A percentile compares a stretch with the other conserved stretches of the same genome.
Conservation (phyloP, 2,888 invertebrate genomes). For the Drosophila acutilabella region DNA sequence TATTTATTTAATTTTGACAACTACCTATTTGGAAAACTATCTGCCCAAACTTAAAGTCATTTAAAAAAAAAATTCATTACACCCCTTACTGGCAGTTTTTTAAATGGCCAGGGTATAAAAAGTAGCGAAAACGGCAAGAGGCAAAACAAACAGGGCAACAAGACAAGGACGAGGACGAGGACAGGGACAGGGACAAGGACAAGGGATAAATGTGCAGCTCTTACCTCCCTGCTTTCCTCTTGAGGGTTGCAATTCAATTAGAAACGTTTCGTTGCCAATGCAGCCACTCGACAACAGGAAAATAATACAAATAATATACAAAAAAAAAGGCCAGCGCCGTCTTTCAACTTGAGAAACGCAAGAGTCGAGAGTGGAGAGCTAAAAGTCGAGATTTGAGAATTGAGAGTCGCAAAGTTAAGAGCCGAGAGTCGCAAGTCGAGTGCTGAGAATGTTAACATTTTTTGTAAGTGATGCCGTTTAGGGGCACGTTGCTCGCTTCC, state of each 20-base stretch:
- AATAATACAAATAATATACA: neutral
- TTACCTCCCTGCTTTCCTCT: neutral
- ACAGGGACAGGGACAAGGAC: too few species aligned
- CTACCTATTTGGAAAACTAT: too few species aligned
- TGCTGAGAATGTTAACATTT: constrained; percentile 70
- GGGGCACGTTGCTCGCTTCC: constrained; percentile 53
- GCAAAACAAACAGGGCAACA: constrained; percentile 67
- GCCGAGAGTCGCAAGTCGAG: constrained; percentile 11
- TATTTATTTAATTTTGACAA: too few species aligned
- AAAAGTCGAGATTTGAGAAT: neutral
- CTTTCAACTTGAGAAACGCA: constrained; percentile 20
- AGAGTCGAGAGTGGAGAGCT: constrained; percentile 8
- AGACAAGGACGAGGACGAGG: too few species aligned
- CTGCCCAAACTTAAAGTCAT: too few species aligned
- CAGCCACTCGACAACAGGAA: constrained; percentile 50
- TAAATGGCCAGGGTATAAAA: constrained; percentile 7
- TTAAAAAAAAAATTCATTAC: too few species aligned
- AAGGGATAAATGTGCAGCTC: constrained; percentile 19
- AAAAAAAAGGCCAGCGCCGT: constrained; percentile 14
- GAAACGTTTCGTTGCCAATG: constrained; percentile 61
- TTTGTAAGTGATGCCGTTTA: constrained; percentile 73
- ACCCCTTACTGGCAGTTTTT: neutral
- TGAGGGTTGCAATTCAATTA: constrained; percentile 71
- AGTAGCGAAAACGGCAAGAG: constrained; percentile 73
- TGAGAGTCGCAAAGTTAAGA: constrained; percentile 9